Percentiles rank a stretch among this genome's conserved stretches.
These are phyloP conservation scores for Sebastes miniatus DNA, from an alignment of 2,797 vertebrate species.

Conservation along the genomic window DNA sequence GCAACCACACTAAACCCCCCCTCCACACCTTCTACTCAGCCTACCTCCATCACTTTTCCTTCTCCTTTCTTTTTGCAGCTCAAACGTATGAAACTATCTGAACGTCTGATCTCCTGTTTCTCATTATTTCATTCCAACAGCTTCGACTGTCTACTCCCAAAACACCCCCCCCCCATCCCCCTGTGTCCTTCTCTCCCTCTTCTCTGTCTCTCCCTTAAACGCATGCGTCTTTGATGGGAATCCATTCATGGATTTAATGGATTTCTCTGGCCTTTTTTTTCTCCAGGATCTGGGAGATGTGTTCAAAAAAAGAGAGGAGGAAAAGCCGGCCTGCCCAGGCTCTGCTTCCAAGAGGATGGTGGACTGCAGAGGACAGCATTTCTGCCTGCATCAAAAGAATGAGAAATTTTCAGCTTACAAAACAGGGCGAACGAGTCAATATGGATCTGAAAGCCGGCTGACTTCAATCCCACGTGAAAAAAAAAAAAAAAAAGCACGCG, in stretches of 20 bases:
- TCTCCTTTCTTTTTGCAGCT: conserved; percentile 55
- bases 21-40: conserved; percentile 53
- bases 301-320: conserved; percentile 47
- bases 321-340: conserved; percentile 53
- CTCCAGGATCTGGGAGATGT: conserved; percentile 77
- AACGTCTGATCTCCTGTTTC: conserved; percentile 75
- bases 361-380: conserved; percentile 82
- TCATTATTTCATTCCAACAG: conserved; percentile 81
- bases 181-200: conserved; percentile 37
- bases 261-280: conserved; percentile 80
- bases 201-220: conserved; percentile 69
- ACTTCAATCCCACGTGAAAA: conserved; percentile 67
- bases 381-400: conserved; percentile 79
- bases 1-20: conserved; percentile 54
- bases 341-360: conserved; percentile 66
- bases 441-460: conserved; percentile 72
- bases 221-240: conserved; percentile 80
- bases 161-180: conserved; percentile 44
- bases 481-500: conserved; percentile 29
- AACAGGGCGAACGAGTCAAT: conserved; percentile 76
- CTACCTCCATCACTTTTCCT: conserved; percentile 54
- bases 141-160: conserved; percentile 58
- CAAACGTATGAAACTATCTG: conserved; percentile 73
- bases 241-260: conserved; percentile 87
- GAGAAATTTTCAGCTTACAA: conserved; percentile 77